phyloP scores from a whole-genome alignment of 30 jellyfish, hydroid and myxozoan species.

The Cassiopea andromeda region DNA sequence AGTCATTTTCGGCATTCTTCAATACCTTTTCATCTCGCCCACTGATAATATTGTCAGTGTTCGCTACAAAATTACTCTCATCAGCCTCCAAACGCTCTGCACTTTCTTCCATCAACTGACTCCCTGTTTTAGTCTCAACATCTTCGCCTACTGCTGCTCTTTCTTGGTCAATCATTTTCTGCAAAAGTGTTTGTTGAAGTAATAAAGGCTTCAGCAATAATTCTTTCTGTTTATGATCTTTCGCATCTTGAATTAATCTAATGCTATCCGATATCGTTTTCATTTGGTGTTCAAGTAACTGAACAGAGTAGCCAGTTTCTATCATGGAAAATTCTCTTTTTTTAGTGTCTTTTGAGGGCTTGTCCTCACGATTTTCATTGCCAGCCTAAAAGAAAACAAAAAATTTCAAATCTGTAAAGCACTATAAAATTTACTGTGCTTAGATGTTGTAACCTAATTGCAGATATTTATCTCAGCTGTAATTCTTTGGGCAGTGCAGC shows the following conservation, averaged over 20 bases:
- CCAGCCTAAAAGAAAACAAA: neutral
- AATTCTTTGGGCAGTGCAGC: too few relatives aligned
- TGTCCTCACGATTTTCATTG: neutral
- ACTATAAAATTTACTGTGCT: too few relatives aligned
- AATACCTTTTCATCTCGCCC: neutral
- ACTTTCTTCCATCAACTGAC: neutral
- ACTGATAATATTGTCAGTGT: neutral
- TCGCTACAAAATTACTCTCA: neutral
- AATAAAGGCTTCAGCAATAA: conserved; percentile 38
- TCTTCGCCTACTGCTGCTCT: neutral
- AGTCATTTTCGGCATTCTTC: neutral
- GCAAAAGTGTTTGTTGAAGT: conserved; percentile 42
- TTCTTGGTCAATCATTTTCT: conserved; percentile 48
- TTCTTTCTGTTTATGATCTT: conserved; percentile 28
- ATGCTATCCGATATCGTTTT: conserved; percentile 32
- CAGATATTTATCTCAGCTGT: too few relatives aligned
- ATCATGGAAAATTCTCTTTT: neutral
- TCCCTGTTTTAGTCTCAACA: neutral
- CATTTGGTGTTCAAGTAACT: conserved; percentile 53
- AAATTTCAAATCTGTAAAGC: too few relatives aligned
- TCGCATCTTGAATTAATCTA: conserved; percentile 3
- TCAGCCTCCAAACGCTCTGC: neutral
- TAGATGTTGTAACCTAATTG: neutral
- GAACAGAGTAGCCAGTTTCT: conserved; percentile 27
- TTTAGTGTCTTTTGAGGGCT: neutral